Evolutionary conservation across 2,888 invertebrate species (phyloP), one percentile per base, ranked within the genome.

Genomic region (Parochlus steinenii): DNA sequence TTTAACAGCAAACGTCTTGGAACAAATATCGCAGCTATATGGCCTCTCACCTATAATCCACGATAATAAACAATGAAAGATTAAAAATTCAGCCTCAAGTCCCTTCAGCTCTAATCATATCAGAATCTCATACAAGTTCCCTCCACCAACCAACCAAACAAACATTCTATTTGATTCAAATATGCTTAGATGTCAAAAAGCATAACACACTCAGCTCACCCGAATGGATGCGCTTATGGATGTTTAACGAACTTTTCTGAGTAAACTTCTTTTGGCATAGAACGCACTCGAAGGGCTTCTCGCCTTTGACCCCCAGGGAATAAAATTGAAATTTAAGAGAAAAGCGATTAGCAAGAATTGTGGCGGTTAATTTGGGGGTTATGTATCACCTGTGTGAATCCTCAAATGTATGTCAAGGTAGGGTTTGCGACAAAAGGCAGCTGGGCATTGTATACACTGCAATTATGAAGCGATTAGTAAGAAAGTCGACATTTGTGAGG

Each of bases 191-290:
- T 22, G 12, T 22, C 6, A 22, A 7, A 22, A 22, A 12, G 11
- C 4, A 27, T 24, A 18, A 18, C 33, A 26, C 36, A 42, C 3
- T 30, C 8, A 37, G 64, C 64, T 53, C 49, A 65, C 67, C 67
- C 51, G 78, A 77, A 62, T 81, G 81, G 48, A 77, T 76, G 53
- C 79, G 63, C 62, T 77, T 79, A 62, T 80, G 80, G 49, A 79
- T 80, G 56, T 80, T 80, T 48, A 81, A 64, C 48, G 79, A 79
- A 46, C 78, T 78, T 58, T 80, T 79, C 62, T 81, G 80, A 46
- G 79, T 78, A 58, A 80, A 81, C 41, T 77, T 66, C 54, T 80
- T 81, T 49, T 74, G 65, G 54, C 48, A 48, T 36, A 46, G 40
- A 39, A 45, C 46, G 44, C 49, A 49, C 40, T 48, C 45, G 41